phyloP scores from a whole-genome alignment of 2,113 vertebrate genomes.

The Sclerurus mexicanus region DNA sequence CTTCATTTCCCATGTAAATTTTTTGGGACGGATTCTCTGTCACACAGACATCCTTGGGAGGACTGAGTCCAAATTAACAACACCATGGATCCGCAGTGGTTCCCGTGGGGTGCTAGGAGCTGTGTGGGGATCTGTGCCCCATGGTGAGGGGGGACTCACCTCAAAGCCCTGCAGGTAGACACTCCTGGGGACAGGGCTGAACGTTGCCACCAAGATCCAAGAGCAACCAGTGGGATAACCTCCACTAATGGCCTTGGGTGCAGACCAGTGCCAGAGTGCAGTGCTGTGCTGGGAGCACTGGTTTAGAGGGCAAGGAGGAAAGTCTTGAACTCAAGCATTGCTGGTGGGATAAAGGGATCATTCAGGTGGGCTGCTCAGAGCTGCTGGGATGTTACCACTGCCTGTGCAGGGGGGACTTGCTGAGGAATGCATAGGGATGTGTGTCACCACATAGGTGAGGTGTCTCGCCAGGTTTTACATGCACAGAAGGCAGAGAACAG shows the following conservation, averaged over 20 bases:
- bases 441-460: neutral
- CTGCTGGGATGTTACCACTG: neutral
- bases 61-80: neutral
- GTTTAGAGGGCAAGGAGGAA: neutral
- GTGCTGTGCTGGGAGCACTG: neutral
- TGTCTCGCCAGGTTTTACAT: accelerated
- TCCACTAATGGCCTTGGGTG: neutral
- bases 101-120: neutral
- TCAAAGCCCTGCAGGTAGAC: neutral
- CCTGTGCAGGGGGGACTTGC: accelerated
- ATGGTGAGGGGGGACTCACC: accelerated
- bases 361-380: neutral
- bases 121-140: neutral
- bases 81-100: accelerated
- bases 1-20: slow-evolving; percentile 67
- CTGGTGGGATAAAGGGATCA: accelerated
- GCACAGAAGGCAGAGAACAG: neutral
- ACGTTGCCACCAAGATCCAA: neutral
- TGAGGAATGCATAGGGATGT: accelerated
- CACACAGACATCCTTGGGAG: neutral
- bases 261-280: accelerated
- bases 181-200: neutral
- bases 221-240: neutral
- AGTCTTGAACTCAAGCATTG: neutral
- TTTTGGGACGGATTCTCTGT: slow-evolving; percentile 13